These are phyloP conservation scores for Drosophila neotestacea DNA, from an alignment of 2,888 invertebrate genomes.

Conservation along the genomic window DNA sequence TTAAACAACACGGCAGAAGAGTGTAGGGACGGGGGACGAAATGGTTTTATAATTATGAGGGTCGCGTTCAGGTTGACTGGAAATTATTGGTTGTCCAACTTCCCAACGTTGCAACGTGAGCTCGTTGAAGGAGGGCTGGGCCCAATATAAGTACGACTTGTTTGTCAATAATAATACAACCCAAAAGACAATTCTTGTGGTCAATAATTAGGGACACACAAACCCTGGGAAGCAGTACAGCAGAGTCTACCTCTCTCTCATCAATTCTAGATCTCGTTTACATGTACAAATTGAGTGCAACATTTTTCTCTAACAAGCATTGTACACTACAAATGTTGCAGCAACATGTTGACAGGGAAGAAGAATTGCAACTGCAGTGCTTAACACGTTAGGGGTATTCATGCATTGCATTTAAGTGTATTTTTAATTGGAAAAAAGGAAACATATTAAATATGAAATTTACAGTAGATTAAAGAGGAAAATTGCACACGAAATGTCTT, in stretches of 20 bases:
- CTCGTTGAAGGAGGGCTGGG: conserved; percentile 47
- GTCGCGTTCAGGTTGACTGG: conserved; percentile 65
- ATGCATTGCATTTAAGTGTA: neutral
- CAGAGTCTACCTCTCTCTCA: neutral
- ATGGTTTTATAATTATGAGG: conserved; percentile 78
- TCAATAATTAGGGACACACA: conserved; percentile 36
- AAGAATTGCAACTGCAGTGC: neutral
- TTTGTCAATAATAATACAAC: conserved; percentile 53
- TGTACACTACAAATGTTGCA: conserved; percentile 1
- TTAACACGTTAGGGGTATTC: neutral
- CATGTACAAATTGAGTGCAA: conserved; percentile 9
- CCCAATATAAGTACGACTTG: conserved; percentile 53
- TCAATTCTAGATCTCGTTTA: neutral
- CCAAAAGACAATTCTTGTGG: conserved; percentile 38
- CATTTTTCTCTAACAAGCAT: neutral
- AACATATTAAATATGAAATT: neutral
- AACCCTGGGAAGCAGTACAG: conserved; percentile 25
- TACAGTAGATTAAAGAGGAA: neutral
- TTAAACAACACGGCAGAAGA: conserved; percentile 55
- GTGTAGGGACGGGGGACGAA: conserved; percentile 31
- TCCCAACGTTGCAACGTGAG: conserved; percentile 20
- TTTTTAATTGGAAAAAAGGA: neutral
- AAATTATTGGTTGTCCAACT: conserved; percentile 70
- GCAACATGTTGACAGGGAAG: conserved; percentile 4
- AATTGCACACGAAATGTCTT: neutral